phyloP scores from a whole-genome alignment of 2,113 vertebrate species.

The Protomyctophum bolini region DNA sequence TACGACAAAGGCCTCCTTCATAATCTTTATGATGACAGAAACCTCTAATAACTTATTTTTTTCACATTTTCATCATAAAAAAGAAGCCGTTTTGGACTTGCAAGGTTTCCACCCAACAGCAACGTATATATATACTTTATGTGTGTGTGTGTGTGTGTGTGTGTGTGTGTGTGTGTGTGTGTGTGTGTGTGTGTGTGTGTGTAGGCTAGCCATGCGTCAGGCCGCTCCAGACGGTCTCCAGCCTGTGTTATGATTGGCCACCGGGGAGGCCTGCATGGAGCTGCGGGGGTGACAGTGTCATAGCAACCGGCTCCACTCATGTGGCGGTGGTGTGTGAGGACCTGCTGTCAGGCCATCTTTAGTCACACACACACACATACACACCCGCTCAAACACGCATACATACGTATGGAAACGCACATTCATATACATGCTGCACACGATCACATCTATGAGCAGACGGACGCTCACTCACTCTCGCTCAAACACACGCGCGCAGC shows the following conservation, averaged over 20 bases:
- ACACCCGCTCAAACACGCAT: not conserved
- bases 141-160: not conserved
- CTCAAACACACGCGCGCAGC: no score
- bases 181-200: constrained; percentile 16
- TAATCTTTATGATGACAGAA: no score
- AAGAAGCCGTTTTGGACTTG: no score
- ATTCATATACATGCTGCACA: not conserved
- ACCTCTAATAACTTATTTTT: no score
- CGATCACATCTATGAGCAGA: constrained; percentile 1
- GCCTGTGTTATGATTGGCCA: constrained; percentile 74
- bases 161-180: constrained; percentile 23
- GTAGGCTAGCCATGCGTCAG: constrained; percentile 41
- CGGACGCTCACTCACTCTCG: constrained; percentile 8
- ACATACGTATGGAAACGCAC: no score
- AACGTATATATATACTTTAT: not conserved
- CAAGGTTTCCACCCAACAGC: no score
- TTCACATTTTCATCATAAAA: not conserved
- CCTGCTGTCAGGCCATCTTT: constrained; percentile 69
- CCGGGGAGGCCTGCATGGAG: constrained; percentile 54
- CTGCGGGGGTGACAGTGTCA: constrained; percentile 69
- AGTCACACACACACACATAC: constrained; percentile 9
- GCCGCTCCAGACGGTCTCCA: constrained; percentile 67
- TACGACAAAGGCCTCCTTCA: no score
- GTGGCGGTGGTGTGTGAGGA: constrained; percentile 59
- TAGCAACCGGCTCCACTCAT: constrained; percentile 66